Evolutionary conservation across 2,888 invertebrate species (phyloP).

Genomic region (Ypsolopha scabrella): DNA sequence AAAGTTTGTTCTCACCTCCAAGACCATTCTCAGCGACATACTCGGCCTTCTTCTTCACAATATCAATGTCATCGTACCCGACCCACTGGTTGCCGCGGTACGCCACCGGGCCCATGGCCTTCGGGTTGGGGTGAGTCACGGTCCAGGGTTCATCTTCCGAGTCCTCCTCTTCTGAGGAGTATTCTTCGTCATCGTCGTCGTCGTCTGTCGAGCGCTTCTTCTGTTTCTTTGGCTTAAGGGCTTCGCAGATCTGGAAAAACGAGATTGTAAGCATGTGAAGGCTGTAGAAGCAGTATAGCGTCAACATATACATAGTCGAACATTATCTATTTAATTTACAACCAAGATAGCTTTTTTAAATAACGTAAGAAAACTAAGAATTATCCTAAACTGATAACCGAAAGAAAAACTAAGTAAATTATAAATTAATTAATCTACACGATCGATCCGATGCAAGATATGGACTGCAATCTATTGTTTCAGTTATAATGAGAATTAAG

Average conservation of each 20-base stretch:
- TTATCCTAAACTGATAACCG: too few species aligned
- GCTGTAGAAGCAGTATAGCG: too few species aligned
- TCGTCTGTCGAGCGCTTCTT: conserved; percentile 31
- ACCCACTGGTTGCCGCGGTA: conserved; percentile 90
- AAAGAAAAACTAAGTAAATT: too few species aligned
- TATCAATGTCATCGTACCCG: conserved; percentile 90
- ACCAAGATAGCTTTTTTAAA: too few species aligned
- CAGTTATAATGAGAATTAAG: too few species aligned
- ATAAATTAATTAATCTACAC: too few species aligned
- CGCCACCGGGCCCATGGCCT: conserved; percentile 92
- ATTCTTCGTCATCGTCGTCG: conserved; percentile 29
- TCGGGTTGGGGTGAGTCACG: conserved; percentile 83
- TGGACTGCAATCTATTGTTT: too few species aligned
- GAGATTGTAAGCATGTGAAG: too few species aligned
- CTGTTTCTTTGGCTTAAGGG: conserved; percentile 57
- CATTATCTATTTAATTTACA: too few species aligned
- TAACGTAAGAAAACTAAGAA: too few species aligned
- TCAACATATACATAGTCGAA: too few species aligned
- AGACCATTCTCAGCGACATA: conserved; percentile 87
- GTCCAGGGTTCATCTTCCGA: conserved; percentile 75
- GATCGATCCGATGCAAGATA: too few species aligned
- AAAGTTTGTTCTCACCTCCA: conserved; percentile 70
- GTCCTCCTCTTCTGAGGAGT: conserved; percentile 65
- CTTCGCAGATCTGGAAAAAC: conserved; percentile 82
- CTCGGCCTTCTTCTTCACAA: conserved; percentile 84